Conservation (phyloP, 2,888 invertebrate genomes). For the Cataglyphis livida region DNA sequence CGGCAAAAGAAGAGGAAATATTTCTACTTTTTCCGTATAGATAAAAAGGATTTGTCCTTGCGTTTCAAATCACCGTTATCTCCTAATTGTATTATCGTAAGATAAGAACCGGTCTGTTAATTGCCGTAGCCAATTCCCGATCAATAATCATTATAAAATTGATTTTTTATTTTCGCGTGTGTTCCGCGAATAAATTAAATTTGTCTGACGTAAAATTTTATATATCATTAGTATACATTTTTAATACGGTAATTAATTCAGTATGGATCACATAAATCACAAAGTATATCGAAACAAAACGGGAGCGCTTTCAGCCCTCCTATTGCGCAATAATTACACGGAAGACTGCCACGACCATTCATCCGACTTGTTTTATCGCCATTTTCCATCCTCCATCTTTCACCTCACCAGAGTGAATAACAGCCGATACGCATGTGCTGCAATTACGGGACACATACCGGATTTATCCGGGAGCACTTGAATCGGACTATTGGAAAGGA, state of each 20-base stretch:
- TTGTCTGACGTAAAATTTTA: neutral
- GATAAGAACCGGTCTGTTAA: conserved; percentile 80
- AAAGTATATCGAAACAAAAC: conserved; percentile 60
- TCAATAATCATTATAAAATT: conserved; percentile 20
- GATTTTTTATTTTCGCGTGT: neutral
- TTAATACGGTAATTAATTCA: conserved; percentile 67
- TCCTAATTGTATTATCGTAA: conserved; percentile 84
- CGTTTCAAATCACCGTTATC: conserved; percentile 74
- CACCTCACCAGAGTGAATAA: conserved; percentile 63
- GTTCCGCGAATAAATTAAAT: neutral
- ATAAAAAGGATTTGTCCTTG: conserved; percentile 84
- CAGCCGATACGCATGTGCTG: conserved; percentile 55
- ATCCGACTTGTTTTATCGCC: conserved; percentile 64
- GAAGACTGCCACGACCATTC: conserved; percentile 66
- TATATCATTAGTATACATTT: neutral
- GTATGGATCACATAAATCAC: conserved; percentile 60
- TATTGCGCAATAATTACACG: conserved; percentile 74
- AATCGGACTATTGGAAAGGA: conserved; percentile 1
- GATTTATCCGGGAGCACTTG: conserved; percentile 27
- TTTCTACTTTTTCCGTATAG: conserved; percentile 75
- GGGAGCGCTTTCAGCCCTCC: conserved; percentile 62
- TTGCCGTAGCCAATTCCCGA: conserved; percentile 40
- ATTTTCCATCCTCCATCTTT: conserved; percentile 69
- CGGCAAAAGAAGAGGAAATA: conserved; percentile 75
- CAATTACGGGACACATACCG: conserved; percentile 33